phyloP scores from a whole-genome alignment of 2,888 invertebrate species.

The Tridacna crocea region DNA sequence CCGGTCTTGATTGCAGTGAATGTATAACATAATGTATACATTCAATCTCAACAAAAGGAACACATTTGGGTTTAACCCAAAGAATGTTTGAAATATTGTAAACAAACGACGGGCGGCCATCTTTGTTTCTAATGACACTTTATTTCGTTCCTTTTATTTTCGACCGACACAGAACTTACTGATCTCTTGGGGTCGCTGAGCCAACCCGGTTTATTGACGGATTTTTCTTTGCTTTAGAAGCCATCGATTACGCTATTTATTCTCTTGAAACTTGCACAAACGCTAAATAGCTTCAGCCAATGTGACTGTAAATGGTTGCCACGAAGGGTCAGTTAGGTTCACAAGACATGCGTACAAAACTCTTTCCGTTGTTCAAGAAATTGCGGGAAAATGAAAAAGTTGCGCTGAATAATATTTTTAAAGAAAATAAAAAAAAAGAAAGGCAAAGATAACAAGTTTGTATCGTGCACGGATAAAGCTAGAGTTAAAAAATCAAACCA shows the following conservation, averaged over 20 bases:
- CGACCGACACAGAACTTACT: slow-evolving; percentile 66
- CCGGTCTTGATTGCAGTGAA: no score
- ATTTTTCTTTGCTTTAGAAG: slow-evolving; percentile 77
- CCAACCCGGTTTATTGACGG: slow-evolving; percentile 73
- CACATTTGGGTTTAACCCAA: no score
- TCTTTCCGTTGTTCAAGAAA: slow-evolving; percentile 45
- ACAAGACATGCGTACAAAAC: slow-evolving; percentile 55
- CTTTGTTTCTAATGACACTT: slow-evolving; percentile 76
- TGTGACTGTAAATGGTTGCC: slow-evolving; percentile 59
- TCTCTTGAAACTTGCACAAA: not conserved
- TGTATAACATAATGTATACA: no score
- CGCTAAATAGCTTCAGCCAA: not conserved
- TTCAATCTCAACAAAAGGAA: no score
- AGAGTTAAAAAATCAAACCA: no score
- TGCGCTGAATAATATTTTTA: no score
- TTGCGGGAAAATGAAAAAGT: slow-evolving; percentile 43
- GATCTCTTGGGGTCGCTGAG: slow-evolving; percentile 77
- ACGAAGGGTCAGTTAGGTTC: slow-evolving; percentile 61
- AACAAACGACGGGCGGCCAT: slow-evolving; percentile 69
- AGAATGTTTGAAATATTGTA: not conserved
- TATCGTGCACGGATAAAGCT: no score
- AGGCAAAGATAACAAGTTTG: no score
- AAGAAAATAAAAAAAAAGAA: no score
- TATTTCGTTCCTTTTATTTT: not conserved
- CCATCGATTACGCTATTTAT: slow-evolving; percentile 62